phyloP scores from a whole-genome alignment of 2,797 vertebrate genomes.

The Microtus californicus region DNA sequence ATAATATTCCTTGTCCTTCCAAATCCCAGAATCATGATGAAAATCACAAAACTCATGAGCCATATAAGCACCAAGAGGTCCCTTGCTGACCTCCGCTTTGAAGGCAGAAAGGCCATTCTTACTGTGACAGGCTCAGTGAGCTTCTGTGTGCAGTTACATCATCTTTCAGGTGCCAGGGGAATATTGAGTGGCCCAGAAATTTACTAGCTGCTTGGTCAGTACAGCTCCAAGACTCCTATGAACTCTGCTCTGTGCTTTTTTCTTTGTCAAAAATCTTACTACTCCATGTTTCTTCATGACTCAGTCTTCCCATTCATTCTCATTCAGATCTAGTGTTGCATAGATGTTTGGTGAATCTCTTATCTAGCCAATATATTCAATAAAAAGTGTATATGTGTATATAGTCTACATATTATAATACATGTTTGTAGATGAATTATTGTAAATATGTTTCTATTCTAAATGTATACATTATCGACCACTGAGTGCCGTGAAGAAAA shows the following conservation, averaged over 20 bases:
- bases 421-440: background rate
- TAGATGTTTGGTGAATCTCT: background rate
- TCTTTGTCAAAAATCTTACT: background rate
- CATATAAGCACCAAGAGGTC: background rate
- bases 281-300: background rate
- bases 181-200: background rate
- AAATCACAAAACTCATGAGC: background rate
- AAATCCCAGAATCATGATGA: slow-evolving; percentile 18
- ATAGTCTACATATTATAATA: background rate
- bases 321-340: background rate
- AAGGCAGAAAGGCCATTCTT: background rate
- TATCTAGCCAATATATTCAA: background rate
- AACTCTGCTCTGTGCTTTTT: background rate
- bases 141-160: background rate
- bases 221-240: background rate
- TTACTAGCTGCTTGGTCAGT: background rate
- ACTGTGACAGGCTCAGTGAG: background rate
- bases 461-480: background rate
- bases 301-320: slow-evolving; percentile 40
- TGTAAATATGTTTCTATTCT: slow-evolving; percentile 7
- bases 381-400: background rate
- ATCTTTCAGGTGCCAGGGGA: background rate
- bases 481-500: background rate
- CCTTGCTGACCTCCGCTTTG: background rate
- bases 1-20: background rate